Percentiles rank a stretch among this genome's conserved stretches.
These are phyloP conservation scores for Poecilobothrus nobilitatus DNA, from an alignment of 2,888 invertebrate species.

Conservation along the genomic window DNA sequence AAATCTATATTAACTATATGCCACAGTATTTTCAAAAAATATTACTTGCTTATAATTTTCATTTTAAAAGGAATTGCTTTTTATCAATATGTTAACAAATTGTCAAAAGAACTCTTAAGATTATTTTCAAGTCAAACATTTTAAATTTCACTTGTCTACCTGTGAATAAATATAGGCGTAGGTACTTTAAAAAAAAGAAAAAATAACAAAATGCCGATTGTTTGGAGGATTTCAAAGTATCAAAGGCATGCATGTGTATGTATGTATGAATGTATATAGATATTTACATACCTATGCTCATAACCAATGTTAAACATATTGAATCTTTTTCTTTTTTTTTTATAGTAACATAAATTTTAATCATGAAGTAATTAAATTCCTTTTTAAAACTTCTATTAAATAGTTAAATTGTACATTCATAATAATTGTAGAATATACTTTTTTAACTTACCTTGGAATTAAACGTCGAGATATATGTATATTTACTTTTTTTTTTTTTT, in stretches of 20 bases:
- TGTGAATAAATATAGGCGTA: neutral
- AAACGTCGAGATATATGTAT: neutral
- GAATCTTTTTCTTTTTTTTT: neutral
- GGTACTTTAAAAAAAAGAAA: too few species aligned
- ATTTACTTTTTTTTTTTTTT: neutral
- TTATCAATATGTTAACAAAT: too few species aligned
- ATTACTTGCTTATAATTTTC: too few species aligned
- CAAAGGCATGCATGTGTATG: neutral
- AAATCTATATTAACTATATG: too few species aligned
- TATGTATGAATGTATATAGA: neutral
- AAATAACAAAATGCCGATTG: neutral
- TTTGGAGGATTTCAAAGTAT: neutral
- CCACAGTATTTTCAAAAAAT: too few species aligned
- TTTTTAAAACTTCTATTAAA: neutral
- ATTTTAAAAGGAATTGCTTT: too few species aligned
- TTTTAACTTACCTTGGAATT: slow-evolving; percentile 1
- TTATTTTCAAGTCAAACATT: too few species aligned
- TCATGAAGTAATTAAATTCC: too few species aligned
- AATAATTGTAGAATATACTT: neutral
- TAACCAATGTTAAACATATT: neutral
- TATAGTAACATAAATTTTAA: neutral
- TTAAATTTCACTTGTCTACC: neutral
- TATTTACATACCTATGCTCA: neutral
- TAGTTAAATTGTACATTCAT: neutral
- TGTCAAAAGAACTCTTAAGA: too few species aligned